phyloP scores from a whole-genome alignment of 2,888 invertebrate genomes.

The Andrena chrysosceles region DNA sequence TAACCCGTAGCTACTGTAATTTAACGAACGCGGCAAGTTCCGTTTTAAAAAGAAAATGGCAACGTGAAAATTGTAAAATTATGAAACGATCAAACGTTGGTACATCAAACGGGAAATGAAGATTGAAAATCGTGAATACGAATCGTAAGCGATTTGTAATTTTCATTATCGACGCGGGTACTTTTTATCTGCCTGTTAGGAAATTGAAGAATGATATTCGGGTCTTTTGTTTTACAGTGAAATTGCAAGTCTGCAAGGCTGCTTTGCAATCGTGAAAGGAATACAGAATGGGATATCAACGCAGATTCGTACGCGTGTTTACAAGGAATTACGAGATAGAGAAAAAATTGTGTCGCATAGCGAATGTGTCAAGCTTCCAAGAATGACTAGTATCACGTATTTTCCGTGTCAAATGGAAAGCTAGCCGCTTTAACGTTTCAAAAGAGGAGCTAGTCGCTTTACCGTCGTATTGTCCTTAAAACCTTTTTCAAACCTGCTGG shows the following conservation, averaged over 20 bases:
- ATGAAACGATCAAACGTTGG: not conserved
- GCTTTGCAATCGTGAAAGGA: not conserved
- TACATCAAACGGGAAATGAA: not conserved
- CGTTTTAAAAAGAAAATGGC: not conserved
- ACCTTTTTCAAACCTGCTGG: not conserved
- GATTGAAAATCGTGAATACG: slow-evolving; percentile 8
- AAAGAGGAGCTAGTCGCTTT: not conserved
- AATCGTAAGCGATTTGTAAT: slow-evolving; percentile 8
- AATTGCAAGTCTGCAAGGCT: not conserved
- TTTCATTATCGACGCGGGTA: not conserved
- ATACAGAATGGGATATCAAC: not conserved
- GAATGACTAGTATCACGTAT: slow-evolving; percentile 3
- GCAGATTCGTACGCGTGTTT: not conserved
- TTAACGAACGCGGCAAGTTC: not conserved
- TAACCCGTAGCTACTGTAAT: slow-evolving; percentile 27
- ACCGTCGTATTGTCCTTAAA: not conserved
- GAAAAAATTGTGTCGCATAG: not conserved
- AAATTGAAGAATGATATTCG: slow-evolving; percentile 24
- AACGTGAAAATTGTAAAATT: not conserved
- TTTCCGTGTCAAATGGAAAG: not conserved
- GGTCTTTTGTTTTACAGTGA: not conserved
- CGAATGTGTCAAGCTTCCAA: slow-evolving; percentile 11
- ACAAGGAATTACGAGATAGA: not conserved
- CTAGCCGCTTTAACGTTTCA: not conserved
- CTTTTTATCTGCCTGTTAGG: not conserved